Evolutionary conservation across 2,888 invertebrate species (phyloP), one percentile per base, ranked within the genome.

Genomic region (Rotaria magnacalcarata): DNA sequence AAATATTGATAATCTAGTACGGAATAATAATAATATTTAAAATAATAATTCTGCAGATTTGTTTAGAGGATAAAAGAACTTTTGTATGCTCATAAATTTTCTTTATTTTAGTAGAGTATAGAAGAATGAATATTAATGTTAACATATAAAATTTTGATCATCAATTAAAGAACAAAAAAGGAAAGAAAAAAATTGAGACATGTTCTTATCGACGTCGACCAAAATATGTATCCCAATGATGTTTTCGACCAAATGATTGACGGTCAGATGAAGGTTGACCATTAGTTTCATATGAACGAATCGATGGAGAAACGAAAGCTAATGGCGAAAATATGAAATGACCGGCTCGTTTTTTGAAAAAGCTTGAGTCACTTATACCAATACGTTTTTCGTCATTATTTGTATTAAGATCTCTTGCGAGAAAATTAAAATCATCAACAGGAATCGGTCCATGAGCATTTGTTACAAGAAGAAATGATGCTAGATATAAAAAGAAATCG

Each of bases 191-290:
- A 5, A 2, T 6, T 11, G 7, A 0, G 34, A 16, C 5, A 67
- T 67, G 24, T 67, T 34, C 11, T 34, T 67, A 67, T 27, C 67
- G 67, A 67, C 67, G 67, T 41, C 67, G 67, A 67, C 67, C 67
- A 67, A 67, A 67, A 34, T 34, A 67, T 34, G 67, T 34, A 34
- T 67, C 67, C 67, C 67, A 67, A 67, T 67, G 67, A 34, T 67
- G 67, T 34, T 41, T 67, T 67, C 67, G 67, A 34, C 67, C 67
- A 27, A 67, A 67, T 67, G 41, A 34, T 67, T 67, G 67, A 19
- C 67, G 67, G 19, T 41, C 19, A 1, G 1, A 19, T 34, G 67
- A 34, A 34, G 19, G 1, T 5, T 34, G 3, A 34, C 14, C 67
- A 34, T 3, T 14, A 41, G 16, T 16, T 16, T 16, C 16, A 67